Base-by-base conservation (phyloP, 2,113 vertebrate species). In the Ranitomeya imitator region DNA sequence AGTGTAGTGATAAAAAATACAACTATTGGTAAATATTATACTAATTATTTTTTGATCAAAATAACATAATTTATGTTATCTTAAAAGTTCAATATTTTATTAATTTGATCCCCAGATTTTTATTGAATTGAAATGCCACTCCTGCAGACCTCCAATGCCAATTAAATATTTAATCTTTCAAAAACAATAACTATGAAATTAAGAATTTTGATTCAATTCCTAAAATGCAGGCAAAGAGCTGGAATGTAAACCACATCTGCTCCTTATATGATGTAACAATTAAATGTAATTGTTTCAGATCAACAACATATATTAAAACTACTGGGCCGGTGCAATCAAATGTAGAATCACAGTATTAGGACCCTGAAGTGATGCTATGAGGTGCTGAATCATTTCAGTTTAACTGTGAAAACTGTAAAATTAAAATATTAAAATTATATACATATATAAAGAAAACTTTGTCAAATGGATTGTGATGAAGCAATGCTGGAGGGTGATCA, bases 151-250 rank as follows among this genome's bases (percentile, higher is more conserved):
- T 69, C 51, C 82, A 69, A 54, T 15, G 51, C 12, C n/a, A 84
- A 8, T 60, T 6, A 81, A 19, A 81, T 55, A 84, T 55, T 69
- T 51, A 0, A 54, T 54, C 26, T 19, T 31, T 74, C 19, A 52
- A 45, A 45, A 76, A 84, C 8, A 71, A 71, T 19, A 54, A 69
- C 59, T 19, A 82, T 45, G 57, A 82, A 45, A 60, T 82, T n/a
- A 12, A 63, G 57, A 14, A 19, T 31, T 67, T 45, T 52, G 65
- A 23, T 83, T 83, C n/a, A 69, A 83, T 63, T 51, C 81, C 21
- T 83, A 45, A 23, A 19, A 45, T 63, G 10, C 79, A 63, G 8
- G 10, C 5, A 45, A 63, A 9, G 15, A 31, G 3, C 12, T 54
- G 45, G 21, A 37, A 69, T 7, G 12, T n/a, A 52, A 51, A n/a